These are phyloP conservation scores for Eutrigla gurnardus DNA, from an alignment of 2,797 vertebrate genomes.

Conservation along the genomic window DNA sequence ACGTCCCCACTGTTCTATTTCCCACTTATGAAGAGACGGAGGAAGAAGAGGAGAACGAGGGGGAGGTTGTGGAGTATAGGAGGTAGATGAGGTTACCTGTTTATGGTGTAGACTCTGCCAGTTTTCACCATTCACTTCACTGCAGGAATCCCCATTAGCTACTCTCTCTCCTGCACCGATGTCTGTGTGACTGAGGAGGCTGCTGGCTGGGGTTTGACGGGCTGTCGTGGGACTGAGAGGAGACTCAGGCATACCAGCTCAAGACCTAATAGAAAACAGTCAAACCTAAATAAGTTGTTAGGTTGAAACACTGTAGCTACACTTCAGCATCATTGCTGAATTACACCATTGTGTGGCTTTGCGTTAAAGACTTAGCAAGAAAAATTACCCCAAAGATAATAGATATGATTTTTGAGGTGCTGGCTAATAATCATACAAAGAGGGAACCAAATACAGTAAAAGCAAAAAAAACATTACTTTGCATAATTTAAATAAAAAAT, in stretches of 20 bases:
- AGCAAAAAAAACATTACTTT: not conserved
- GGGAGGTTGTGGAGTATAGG: constrained; percentile 17
- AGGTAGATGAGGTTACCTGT: constrained; percentile 66
- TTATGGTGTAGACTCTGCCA: constrained; percentile 70
- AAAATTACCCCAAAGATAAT: not conserved
- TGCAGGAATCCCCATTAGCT: constrained; percentile 72
- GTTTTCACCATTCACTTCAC: constrained; percentile 59
- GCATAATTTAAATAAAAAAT: not conserved
- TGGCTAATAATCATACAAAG: not conserved
- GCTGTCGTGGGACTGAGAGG: constrained; percentile 70
- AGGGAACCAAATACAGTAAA: not conserved
- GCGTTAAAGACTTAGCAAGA: not conserved
- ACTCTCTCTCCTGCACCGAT: constrained; percentile 38
- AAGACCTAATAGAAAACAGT: constrained; percentile 42
- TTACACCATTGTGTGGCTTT: not conserved
- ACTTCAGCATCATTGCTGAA: constrained; percentile 17
- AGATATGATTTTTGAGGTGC: not conserved
- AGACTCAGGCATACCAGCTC: constrained; percentile 75
- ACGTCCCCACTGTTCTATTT: constrained; percentile 59
- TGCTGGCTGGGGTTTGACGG: constrained; percentile 73
- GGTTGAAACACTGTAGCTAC: not conserved
- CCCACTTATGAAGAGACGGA: constrained; percentile 39
- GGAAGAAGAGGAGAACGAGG: constrained; percentile 26
- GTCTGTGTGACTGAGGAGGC: constrained; percentile 69
- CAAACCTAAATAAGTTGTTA: constrained; percentile 28